Evolutionary conservation across 2,888 invertebrate species (phyloP).

Genomic region (Diarsia dahlii): DNA sequence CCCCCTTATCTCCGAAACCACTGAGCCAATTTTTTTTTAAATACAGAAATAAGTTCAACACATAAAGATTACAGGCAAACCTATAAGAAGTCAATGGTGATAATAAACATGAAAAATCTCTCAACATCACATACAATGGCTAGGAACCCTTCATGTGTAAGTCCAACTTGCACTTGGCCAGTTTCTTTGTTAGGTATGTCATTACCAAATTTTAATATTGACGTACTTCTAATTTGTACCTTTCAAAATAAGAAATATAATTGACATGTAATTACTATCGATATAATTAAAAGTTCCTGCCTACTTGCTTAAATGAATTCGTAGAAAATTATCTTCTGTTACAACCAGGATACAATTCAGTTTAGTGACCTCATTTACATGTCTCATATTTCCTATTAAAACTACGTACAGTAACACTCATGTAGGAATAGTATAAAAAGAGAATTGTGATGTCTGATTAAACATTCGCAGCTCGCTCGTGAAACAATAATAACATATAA

Average conservation of each 20-base stretch:
- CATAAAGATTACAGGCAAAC: no score
- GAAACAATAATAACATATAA: conserved; percentile 82
- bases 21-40: no score
- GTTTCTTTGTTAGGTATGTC: background rate
- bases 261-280: background rate
- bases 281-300: conserved; percentile 14
- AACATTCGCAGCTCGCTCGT: conserved; percentile 87
- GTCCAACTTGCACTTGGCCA: no score
- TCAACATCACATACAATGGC: no score
- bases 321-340: conserved; percentile 16
- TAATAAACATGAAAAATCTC: no score
- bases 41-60: no score
- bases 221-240: background rate
- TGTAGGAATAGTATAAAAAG: conserved; percentile 77
- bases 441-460: conserved; percentile 75
- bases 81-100: no score
- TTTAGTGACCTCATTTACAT: conserved; percentile 41
- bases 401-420: conserved; percentile 10
- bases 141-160: no score
- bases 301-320: background rate
- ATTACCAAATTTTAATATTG: background rate
- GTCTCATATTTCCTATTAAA: conserved; percentile 47
- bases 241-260: background rate
- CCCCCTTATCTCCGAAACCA: no score
- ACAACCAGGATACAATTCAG: conserved; percentile 25